phyloP scores from a whole-genome alignment of 1,140 invertebrate genomes.

The Drosophila bocki region DNA sequence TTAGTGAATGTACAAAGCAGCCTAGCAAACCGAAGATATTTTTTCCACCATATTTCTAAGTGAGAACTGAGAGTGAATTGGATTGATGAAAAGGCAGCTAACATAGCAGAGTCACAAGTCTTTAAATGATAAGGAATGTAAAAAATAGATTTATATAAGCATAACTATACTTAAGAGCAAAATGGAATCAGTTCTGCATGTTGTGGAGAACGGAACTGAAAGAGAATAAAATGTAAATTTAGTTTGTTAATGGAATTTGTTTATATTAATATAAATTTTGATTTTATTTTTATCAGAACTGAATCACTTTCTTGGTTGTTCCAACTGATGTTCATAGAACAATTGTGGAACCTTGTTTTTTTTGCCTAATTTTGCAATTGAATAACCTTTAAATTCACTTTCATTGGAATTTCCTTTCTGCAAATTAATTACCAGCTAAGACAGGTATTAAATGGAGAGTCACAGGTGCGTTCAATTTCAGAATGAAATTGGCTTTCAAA shows the following conservation, averaged over 20 bases:
- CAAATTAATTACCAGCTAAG: not conserved
- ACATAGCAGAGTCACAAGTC: not conserved
- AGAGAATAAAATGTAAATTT: conserved; percentile 2
- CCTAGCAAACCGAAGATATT: conserved; percentile 31
- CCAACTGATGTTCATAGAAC: no score
- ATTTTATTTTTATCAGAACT: not conserved
- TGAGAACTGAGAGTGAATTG: not conserved
- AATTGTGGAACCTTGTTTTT: not conserved
- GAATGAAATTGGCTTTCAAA: not conserved
- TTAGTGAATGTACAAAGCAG: conserved; percentile 26
- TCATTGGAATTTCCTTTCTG: not conserved
- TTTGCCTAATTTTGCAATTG: not conserved
- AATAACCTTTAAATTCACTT: not conserved
- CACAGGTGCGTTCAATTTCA: conserved; percentile 9
- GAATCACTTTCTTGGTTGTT: no score
- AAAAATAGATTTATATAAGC: not conserved
- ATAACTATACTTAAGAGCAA: not conserved
- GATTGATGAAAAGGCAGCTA: not conserved
- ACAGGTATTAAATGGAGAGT: not conserved
- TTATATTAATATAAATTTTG: not conserved
- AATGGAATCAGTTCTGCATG: not conserved
- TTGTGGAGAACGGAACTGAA: not conserved
- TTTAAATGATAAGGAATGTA: not conserved
- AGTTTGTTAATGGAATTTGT: not conserved
- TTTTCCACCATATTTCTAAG: conserved; percentile 3